Evolutionary conservation across 2,888 invertebrate species (phyloP).

Genomic region (Lagria hirta): DNA sequence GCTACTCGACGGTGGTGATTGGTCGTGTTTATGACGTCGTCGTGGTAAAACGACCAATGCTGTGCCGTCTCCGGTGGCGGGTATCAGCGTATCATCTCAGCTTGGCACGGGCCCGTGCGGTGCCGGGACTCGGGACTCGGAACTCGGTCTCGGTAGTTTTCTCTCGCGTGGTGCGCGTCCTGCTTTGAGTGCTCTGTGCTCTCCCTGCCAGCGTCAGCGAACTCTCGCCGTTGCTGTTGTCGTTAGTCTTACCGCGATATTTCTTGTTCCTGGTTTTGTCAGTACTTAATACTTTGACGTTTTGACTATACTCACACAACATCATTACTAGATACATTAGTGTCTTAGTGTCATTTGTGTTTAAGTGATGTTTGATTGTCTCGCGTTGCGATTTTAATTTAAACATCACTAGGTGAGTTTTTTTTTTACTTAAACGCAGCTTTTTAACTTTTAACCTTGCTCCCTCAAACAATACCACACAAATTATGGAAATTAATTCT

Average conservation of each 20-base stretch:
- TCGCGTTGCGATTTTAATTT: slow-evolving; percentile 7
- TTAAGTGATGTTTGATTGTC: slow-evolving; percentile 17
- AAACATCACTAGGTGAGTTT: slow-evolving; percentile 25
- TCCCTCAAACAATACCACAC: slow-evolving; percentile 21
- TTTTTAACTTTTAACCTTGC: slow-evolving; percentile 23
- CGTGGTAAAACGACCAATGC: slow-evolving; percentile 51
- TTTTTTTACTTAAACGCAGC: slow-evolving; percentile 22
- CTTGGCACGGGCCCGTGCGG: slow-evolving; percentile 51
- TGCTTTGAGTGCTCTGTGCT: too few relatives aligned
- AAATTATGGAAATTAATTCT: slow-evolving; percentile 28
- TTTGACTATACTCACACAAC: too few relatives aligned
- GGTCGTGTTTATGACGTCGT: slow-evolving; percentile 51
- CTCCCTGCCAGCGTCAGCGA: slow-evolving; percentile 42
- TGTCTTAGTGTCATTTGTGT: slow-evolving; percentile 12
- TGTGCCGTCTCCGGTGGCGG: slow-evolving; percentile 51
- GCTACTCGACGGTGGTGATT: slow-evolving; percentile 49
- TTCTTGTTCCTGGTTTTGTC: slow-evolving; percentile 11
- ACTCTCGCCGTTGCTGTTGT: slow-evolving; percentile 21
- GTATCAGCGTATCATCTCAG: slow-evolving; percentile 52
- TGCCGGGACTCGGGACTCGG: slow-evolving; percentile 44
- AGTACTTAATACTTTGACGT: too few relatives aligned
- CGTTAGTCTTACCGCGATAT: slow-evolving; percentile 23
- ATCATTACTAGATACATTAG: too few relatives aligned
- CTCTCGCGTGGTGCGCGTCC: slow-evolving; percentile 51
- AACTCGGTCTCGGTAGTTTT: slow-evolving; percentile 43